Conservation (phyloP, 2,113 vertebrate genomes). For the Podarcis muralis region DNA sequence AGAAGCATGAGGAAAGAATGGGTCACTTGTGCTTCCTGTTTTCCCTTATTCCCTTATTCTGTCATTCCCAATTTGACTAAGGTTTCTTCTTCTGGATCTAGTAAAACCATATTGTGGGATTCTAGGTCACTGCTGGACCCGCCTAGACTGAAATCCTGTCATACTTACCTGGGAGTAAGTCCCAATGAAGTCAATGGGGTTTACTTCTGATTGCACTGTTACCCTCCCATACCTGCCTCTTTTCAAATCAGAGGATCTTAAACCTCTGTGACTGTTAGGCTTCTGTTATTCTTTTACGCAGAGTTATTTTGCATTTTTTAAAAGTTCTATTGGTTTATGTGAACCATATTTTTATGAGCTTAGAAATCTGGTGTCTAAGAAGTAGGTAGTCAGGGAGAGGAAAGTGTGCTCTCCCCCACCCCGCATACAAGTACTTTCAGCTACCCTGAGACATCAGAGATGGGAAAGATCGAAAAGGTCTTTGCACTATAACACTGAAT, state of each 20-base stretch:
- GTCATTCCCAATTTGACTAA: not conserved
- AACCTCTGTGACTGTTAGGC: not conserved
- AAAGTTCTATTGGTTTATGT: not conserved
- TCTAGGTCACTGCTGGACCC: not conserved
- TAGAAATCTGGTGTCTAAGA: not conserved
- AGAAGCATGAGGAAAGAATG: not conserved
- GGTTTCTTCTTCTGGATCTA: not conserved
- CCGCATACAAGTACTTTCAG: not conserved
- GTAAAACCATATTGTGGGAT: too few relatives aligned
- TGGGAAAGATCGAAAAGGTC: not conserved
- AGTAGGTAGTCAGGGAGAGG: not conserved
- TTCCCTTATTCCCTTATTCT: not conserved
- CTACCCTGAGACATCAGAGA: not conserved
- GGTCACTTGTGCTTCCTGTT: not conserved
- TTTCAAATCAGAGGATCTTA: not conserved
- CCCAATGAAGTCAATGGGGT: too few relatives aligned
- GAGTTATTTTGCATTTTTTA: too few relatives aligned
- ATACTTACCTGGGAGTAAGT: too few relatives aligned
- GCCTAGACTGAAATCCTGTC: not conserved
- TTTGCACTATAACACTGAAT: too few relatives aligned
- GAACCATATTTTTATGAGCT: not conserved
- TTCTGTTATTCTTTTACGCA: too few relatives aligned
- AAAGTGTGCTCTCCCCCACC: not conserved
- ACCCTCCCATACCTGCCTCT: not conserved
- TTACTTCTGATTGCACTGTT: too few relatives aligned